Evolutionary conservation across 2,888 invertebrate species (phyloP).

Genomic region (Tetanocera ferruginea): DNA sequence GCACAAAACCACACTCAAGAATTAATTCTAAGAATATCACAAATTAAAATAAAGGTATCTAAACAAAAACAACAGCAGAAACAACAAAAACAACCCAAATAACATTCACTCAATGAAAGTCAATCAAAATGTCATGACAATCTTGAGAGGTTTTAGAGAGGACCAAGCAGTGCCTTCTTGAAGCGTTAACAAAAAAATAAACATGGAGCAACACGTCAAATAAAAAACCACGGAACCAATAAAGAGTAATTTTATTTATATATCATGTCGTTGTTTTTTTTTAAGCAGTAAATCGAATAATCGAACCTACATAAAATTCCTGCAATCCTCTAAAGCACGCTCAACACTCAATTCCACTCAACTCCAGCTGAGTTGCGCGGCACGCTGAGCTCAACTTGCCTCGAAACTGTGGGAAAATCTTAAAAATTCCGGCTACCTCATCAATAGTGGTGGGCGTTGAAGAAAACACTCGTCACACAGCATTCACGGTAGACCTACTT

Average conservation of each 20-base stretch:
- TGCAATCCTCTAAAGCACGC: background rate
- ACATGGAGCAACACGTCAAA: background rate
- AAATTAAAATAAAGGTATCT: no score
- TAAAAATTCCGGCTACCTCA: conserved; percentile 10
- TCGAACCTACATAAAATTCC: background rate
- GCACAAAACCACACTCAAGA: no score
- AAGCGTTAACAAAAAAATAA: no score
- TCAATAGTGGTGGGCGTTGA: conserved; percentile 3
- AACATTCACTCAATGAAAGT: no score
- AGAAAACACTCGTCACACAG: background rate
- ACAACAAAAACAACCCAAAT: no score
- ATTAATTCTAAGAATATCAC: no score
- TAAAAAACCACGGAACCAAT: background rate
- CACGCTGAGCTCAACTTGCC: background rate
- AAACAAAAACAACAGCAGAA: no score
- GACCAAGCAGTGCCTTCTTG: no score
- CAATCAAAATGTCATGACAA: no score
- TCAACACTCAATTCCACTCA: background rate
- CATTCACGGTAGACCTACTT: no score
- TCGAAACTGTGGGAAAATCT: conserved; percentile 18
- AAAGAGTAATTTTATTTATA: background rate
- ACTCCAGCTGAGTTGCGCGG: background rate
- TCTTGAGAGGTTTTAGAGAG: no score
- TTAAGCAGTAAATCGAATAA: background rate
- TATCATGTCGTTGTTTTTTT: background rate